Evolutionary conservation across 30 jellyfish, hydroid and myxozoan species (phyloP).

Genomic region (Sanderia malayensis): DNA sequence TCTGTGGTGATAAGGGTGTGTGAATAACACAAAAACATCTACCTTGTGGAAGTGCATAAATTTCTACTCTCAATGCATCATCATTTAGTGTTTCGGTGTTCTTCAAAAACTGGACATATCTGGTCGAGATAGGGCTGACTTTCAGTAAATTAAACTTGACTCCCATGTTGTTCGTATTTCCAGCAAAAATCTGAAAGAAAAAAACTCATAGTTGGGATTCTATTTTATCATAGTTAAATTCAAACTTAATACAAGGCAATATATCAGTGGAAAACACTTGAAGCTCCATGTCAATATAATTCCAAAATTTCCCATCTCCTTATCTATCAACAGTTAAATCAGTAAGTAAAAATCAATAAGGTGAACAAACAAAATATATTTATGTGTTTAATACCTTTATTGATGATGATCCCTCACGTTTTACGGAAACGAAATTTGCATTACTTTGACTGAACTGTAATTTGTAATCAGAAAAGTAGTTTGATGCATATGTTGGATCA

Average conservation of each 20-base stretch:
- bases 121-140: slow-evolving; percentile 40
- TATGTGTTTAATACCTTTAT: no score
- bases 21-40: no score
- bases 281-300: no score
- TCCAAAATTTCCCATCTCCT: no score
- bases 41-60: slow-evolving; percentile 57
- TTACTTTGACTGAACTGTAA: slow-evolving; percentile 30
- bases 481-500: slow-evolving; percentile 44
- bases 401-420: slow-evolving; percentile 18
- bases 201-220: no score
- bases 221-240: no score
- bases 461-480: slow-evolving; percentile 45
- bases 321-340: no score
- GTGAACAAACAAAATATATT: background rate
- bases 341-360: no score
- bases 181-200: slow-evolving; percentile 35
- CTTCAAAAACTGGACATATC: slow-evolving; percentile 39
- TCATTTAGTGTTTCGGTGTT: slow-evolving; percentile 8
- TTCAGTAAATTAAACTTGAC: slow-evolving; percentile 41
- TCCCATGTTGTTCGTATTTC: slow-evolving; percentile 46
- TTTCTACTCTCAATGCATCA: slow-evolving; percentile 34
- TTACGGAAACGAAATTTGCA: slow-evolving; percentile 11
- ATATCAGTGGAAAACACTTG: no score
- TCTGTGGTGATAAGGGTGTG: no score
- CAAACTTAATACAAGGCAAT: no score